A percentile compares a stretch with the other conserved stretches of the same genome.
These are phyloP conservation scores for Morone saxatilis DNA, from an alignment of 2,113 vertebrate species.

Conservation along the genomic window DNA sequence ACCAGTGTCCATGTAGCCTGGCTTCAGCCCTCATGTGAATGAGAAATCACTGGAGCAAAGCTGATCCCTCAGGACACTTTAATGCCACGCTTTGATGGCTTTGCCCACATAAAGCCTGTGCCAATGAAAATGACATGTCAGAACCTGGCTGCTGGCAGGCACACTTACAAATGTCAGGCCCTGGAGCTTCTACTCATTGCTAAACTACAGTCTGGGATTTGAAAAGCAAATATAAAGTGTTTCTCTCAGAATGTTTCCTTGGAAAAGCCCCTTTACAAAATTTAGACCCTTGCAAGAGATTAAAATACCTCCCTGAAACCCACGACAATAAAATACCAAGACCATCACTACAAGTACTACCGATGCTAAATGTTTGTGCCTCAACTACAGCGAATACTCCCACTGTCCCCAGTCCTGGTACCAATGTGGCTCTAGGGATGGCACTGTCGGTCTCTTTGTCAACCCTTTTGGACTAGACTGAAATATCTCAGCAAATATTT, in stretches of 20 bases:
- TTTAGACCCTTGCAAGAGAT: not conserved
- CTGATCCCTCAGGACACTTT: constrained; percentile 37
- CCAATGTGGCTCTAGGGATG: not conserved
- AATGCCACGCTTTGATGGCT: constrained; percentile 27
- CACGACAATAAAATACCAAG: not conserved
- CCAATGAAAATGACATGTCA: constrained; percentile 7
- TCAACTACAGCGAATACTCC: not conserved
- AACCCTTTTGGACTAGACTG: not conserved
- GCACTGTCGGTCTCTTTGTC: not conserved
- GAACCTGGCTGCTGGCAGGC: constrained; percentile 1
- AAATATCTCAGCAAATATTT: not conserved
- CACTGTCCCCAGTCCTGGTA: not conserved
- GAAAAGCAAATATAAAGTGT: not conserved
- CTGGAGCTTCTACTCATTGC: constrained; percentile 7
- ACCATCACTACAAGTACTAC: not conserved
- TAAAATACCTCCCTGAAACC: not conserved
- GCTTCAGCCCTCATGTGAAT: constrained; percentile 10
- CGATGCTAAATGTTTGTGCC: not conserved
- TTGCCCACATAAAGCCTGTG: constrained; percentile 12
- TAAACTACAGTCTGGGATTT: not conserved
- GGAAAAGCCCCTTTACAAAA: not conserved
- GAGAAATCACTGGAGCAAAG: constrained; percentile 39
- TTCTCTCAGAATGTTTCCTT: not conserved
- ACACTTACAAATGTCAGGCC: constrained; percentile 1
- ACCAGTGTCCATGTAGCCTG: not conserved